phyloP scores from a whole-genome alignment of 2,113 vertebrate species.

The Crypturellus undulatus region DNA sequence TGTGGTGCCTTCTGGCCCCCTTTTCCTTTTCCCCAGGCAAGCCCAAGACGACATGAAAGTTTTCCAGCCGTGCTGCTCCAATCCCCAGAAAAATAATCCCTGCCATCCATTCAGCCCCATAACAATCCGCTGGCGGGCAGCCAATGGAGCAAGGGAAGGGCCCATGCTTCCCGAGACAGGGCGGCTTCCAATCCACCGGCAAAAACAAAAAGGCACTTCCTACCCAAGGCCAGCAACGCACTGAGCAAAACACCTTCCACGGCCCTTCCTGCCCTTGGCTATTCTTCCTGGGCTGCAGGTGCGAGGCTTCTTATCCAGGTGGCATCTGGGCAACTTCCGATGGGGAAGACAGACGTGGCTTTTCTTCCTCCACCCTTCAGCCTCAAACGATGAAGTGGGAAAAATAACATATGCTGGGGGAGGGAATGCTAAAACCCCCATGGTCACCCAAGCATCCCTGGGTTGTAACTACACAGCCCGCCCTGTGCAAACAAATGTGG shows the following conservation, averaged over 20 bases:
- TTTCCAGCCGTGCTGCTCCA: background rate
- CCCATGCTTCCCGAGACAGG: background rate
- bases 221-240: background rate
- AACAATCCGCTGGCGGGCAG: conserved; percentile 63
- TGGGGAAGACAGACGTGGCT: background rate
- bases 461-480: too few species aligned
- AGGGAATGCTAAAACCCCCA: too few species aligned
- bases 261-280: background rate
- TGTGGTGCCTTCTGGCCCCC: background rate
- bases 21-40: background rate
- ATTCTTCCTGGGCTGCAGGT: background rate
- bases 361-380: background rate
- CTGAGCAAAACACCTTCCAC: background rate
- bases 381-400: too few species aligned
- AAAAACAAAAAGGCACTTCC: background rate
- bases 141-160: background rate
- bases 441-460: too few species aligned
- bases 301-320: background rate
- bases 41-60: background rate
- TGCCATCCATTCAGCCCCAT: conserved; percentile 48
- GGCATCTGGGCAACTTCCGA: background rate
- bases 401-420: too few species aligned
- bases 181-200: background rate
- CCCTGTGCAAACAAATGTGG: too few species aligned
- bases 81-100: conserved; percentile 28